Conservation (phyloP, 2,113 vertebrate species). For the Nymphicus hollandicus region DNA sequence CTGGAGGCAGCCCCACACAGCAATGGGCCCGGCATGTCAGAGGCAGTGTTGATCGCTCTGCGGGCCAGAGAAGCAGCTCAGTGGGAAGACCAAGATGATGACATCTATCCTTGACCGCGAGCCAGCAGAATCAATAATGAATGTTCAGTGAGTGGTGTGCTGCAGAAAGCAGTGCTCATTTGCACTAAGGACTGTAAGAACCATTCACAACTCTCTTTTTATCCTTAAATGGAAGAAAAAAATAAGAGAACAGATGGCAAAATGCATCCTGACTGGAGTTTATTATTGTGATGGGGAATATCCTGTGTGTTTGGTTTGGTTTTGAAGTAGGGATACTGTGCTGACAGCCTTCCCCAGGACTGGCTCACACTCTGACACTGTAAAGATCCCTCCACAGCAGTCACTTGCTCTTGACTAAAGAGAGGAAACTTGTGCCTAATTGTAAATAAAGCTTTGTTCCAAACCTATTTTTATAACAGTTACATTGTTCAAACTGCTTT, state of each 20-base stretch:
- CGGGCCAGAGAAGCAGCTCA: slow-evolving; percentile 28
- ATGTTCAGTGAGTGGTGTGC: rapidly evolving
- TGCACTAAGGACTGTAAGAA: background rate
- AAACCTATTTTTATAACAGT: background rate
- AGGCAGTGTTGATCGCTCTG: slow-evolving; percentile 16
- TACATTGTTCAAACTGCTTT: background rate
- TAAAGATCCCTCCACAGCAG: background rate
- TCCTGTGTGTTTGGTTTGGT: rapidly evolving
- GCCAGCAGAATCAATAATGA: rapidly evolving
- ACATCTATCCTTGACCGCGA: rapidly evolving
- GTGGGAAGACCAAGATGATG: rapidly evolving
- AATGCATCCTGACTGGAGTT: background rate
- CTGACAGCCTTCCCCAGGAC: background rate
- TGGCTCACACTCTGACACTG: rapidly evolving
- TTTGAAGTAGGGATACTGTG: background rate
- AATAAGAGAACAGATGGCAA: background rate
- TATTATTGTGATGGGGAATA: background rate
- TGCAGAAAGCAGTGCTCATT: background rate
- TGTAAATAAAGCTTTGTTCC: background rate
- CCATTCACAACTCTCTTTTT: background rate
- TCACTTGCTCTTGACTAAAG: background rate
- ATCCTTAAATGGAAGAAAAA: background rate
- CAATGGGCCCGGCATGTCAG: rapidly evolving
- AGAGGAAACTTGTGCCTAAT: background rate
- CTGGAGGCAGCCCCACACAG: rapidly evolving